phyloP scores from a whole-genome alignment of 2,113 vertebrate species.

The Dermatemys mawii region DNA sequence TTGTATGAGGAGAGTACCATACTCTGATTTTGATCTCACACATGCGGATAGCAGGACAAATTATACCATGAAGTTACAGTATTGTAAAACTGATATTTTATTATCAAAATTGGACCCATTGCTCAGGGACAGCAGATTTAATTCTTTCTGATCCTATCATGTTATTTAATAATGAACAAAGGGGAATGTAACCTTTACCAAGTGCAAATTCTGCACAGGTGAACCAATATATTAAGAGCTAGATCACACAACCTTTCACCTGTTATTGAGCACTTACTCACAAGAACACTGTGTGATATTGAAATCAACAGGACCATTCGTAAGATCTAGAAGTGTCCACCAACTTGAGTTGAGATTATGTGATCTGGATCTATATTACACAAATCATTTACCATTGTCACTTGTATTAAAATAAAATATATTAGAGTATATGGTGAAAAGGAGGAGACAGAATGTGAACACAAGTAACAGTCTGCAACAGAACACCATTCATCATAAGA shows the following conservation, averaged over 20 bases:
- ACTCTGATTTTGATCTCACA: neutral
- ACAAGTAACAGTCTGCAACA: neutral
- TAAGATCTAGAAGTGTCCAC: neutral
- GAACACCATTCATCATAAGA: neutral
- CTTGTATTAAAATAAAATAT: conserved; percentile 6
- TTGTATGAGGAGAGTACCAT: neutral
- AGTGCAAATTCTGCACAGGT: neutral
- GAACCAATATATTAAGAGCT: neutral
- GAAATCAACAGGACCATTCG: neutral
- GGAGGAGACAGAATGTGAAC: neutral
- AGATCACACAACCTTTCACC: neutral
- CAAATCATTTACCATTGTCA: conserved; percentile 49
- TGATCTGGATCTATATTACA: conserved; percentile 4
- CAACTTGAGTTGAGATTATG: neutral
- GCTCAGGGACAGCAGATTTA: neutral
- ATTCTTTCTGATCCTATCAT: neutral
- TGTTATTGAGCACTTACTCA: neutral
- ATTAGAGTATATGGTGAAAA: conserved; percentile 13
- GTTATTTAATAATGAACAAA: neutral
- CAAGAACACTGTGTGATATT: neutral
- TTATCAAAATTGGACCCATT: neutral
- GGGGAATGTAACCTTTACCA: neutral
- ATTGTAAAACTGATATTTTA: neutral
- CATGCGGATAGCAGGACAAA: neutral
- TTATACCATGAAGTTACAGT: neutral